Base-by-base conservation (phyloP, 2,797 vertebrate genomes). In the Gymnoscopelus microlampas region DNA sequence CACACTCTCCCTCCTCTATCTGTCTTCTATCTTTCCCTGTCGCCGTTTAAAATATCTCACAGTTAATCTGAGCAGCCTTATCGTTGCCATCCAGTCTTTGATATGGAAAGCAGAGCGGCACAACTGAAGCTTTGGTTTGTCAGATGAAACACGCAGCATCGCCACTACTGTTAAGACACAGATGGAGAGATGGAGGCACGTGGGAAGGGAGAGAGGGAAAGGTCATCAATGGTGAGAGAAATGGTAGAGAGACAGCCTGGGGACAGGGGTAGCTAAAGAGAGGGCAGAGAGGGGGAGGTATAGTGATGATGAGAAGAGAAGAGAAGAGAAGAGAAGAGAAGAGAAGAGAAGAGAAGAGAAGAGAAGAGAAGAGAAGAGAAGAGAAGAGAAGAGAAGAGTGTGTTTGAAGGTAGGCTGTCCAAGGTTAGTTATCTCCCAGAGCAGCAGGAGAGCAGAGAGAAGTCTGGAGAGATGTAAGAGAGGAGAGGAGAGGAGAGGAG, bases 41-140 rank as follows among this genome's bases (percentile, higher is more conserved):
- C 60, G 19, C 19, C 13, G 11, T 49, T 5, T 24, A 26, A 13
- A 48, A 61, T 8, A 62, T 62, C 44, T 23, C 60, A 23, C 60
- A 32, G 50, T 58, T 82, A 68, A 85, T 88, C 73, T 60, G 24
- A 80, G 73, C 72, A 74, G 76, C 77, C 57, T 75, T 73, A 83
- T 88, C 80, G 15, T 44, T 63, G 39, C 77, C 74, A 75, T 83
- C 78, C 63, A 73, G 63, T 64, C 81, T 88, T 88, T 87, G 85
- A 90, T 87, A 84, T 87, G 86, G 61, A 67, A 89, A 89, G 39
- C 73, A 81, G 84, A 49, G 63, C 71, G 51, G 66, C 12, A 50
- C 74, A 60, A 74, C 77, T 73, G 80, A 86, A 50, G 63, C 59
- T 64, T n/a, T 4, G 74, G 74, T 66, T 71, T 78, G 78, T 87